Base-by-base conservation (phyloP, 1,140 invertebrate genomes). In the Chironomus striatipennis region DNA sequence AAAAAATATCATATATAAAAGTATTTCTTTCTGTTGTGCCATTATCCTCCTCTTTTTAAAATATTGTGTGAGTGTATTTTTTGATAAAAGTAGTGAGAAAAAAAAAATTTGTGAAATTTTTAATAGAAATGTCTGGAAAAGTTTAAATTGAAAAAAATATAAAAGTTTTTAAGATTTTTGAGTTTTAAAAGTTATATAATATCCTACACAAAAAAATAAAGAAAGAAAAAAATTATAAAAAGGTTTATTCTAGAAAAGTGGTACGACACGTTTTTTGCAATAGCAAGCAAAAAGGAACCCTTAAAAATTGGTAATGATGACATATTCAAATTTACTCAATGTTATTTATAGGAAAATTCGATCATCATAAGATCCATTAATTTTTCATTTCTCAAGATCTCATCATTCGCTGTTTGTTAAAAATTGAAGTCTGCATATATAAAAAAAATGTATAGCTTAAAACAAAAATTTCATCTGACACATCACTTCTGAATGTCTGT, bases 361-460 rank as follows among this genome's bases (percentile, higher is more conserved):
- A 57, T 57, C 47, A 57, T 57, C 47, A 1, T 57, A 57, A 57
- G 47, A 57, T 57, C n/a, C 47, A 57, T 57, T 57, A 57, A 57
- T 57, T 57, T 57, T 57, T n/a, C 47, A 57, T 57, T 57, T 57
- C n/a, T 57, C 47, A 57, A 57, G n/a, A 57, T 57, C n/a, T 57
- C n/a, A 12, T 57, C 47, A 12, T 57, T 57, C 47, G 47, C 9
- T 12, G n/a, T 57, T 12, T n/a, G n/a, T n/a, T 12, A 10, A 57
- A 43, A 57, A 12, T 10, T 12, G n/a, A 57, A 10, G 47, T n/a
- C 10, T n/a, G n/a, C 47, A 57, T n/a, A 57, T 12, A 57, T n/a
- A n/a, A n/a, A n/a, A n/a, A n/a, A 10, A 8, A 57, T 57, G 47
- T 12, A 2, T 12, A 57, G n/a, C n/a, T 10, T 57, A 2, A 12